These are phyloP conservation scores for Lasius platythorax DNA, from an alignment of 2,888 invertebrate genomes.

Conservation along the genomic window DNA sequence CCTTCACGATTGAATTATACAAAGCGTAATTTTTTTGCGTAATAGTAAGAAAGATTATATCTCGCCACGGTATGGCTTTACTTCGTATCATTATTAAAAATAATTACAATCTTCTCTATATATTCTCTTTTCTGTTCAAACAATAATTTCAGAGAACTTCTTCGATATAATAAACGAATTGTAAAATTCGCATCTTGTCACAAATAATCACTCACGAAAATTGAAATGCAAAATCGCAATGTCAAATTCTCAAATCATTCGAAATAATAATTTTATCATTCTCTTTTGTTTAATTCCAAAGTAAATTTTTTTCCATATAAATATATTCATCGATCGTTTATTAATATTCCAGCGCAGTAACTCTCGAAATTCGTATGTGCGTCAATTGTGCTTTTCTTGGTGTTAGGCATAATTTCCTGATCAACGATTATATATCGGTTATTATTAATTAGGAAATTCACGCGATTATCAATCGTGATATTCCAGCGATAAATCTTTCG, in stretches of 20 bases:
- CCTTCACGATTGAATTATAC: neutral
- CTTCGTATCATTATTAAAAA: neutral
- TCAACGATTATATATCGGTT: neutral
- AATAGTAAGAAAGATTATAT: neutral
- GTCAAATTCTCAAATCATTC: slow-evolving; percentile 1
- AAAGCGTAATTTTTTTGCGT: neutral
- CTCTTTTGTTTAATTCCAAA: neutral
- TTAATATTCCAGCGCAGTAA: neutral
- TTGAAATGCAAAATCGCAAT: slow-evolving; percentile 2
- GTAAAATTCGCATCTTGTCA: neutral
- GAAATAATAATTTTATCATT: slow-evolving; percentile 11
- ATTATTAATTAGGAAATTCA: neutral
- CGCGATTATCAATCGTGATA: neutral
- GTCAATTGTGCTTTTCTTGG: neutral
- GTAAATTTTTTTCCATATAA: neutral
- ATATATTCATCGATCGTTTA: neutral
- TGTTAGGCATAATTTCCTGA: neutral
- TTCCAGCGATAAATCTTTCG: neutral
- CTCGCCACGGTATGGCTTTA: neutral
- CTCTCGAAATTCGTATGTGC: neutral
- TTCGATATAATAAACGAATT: neutral
- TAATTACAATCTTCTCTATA: neutral
- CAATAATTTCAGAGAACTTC: neutral
- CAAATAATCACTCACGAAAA: slow-evolving; percentile 9
- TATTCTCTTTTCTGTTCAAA: neutral